Base-by-base conservation (phyloP, 2,888 invertebrate species). In the Tenthredo distinguenda region DNA sequence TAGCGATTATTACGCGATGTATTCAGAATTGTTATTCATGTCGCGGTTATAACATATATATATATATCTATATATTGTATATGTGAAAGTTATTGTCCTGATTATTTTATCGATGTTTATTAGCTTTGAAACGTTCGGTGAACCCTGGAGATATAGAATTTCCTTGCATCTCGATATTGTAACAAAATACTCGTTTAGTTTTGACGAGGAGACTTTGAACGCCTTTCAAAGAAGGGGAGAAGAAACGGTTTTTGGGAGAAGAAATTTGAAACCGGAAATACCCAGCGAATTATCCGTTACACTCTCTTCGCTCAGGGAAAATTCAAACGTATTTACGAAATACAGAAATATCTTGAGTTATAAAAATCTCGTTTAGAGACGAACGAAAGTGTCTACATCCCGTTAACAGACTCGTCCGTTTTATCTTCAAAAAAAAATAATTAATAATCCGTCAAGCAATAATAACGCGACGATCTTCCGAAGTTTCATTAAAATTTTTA, bases 231-330 rank as follows among this genome's bases (percentile, higher is more conserved):
- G 40, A 43, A 74, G 10, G 7, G 43, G 74, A 7, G 26, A 15
- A 43, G 74, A 40, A 74, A 21, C 40, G 43, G 21, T 74, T 40
- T n/a, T n/a, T 18, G 43, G 74, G 6, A 3, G n/a, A 43, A 74
- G 74, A 74, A 74, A 74, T 74, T 21, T 74, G 74, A 74, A 74
- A 74, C 74, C 74, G 74, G 74, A 74, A 74, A 62, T 26, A 43
- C 74, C 40, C 43, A 43, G 43, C 40, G 15, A 40, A 74, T 74
- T 74, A 43, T 74, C 74, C 74, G 74, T 74, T 74, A 74, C 74
- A 68, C 40, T 43, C 26, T 74, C 12, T 26, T 40, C 47, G 12
- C 3, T 43, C 74, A 18, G 18, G 18, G 0, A 68, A 26, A 34
- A 68, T 68, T 15, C 26, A 34, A 34, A 34, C 68, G 18, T 68